Evolutionary conservation across 2,888 invertebrate species (phyloP), one percentile per base, ranked within the genome.

Genomic region (Petrolisthes cinctipes): DNA sequence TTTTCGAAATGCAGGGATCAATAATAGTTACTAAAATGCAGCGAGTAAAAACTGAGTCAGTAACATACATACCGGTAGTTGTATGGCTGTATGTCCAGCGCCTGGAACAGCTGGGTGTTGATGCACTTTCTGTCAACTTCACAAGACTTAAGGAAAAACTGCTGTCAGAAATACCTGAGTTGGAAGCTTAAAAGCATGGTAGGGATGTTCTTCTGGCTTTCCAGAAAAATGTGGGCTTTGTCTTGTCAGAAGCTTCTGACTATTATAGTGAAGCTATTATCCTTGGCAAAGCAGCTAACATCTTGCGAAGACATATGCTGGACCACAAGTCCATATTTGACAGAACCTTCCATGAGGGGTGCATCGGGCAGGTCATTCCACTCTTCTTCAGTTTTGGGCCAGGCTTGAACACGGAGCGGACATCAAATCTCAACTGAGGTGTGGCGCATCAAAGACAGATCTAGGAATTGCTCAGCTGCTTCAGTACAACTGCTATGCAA

Each of bases 401-500:
- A 61, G 7, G 61, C 61, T 61, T 61, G 61, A 61, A 61, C 61
- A 61, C 61, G 61, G 82, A 4, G 82, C 54, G 7, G 68, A 82
- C 68, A 82, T 82, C 68, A 66, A 68, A 68, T 82, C 68, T 37
- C 82, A 82, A 37, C 53, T 82, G 17, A 66, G 51, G n/a, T 68
- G 17, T 82, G 82, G 82, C 2, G 68, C 68, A 17, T 66, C 68
- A 53, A 82, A 82, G 68, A 17, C 82, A 51, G 82, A 82, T n/a
- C 53, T 68, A 51, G 82, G 68, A 11, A 82, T 82, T 51, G 82
- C 76, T 23, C 76, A 83, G 54, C 83, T 75, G 7, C 57, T 83
- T 23, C 83, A 83, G 61, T 76, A 76, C 83, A 83, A 83, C 76
- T 76, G 76, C 76, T 83, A 76, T 17, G 3, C 83, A 0, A 20